Evolutionary conservation across 2,797 vertebrate genomes (phyloP).

Genomic region (Chrosomus eos): DNA sequence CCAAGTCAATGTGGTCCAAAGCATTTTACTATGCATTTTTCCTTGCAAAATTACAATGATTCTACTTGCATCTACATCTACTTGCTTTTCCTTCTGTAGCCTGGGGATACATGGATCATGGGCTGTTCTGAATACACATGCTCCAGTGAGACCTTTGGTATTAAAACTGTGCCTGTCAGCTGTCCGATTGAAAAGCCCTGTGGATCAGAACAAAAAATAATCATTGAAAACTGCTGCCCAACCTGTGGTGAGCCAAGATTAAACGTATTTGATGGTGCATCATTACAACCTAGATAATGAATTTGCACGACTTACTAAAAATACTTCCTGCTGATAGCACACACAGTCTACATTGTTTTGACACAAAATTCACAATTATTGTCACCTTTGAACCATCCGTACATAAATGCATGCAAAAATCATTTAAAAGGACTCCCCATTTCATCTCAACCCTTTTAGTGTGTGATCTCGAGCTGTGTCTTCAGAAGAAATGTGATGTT

Average conservation of each 20-base stretch:
- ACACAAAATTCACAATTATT: too few species aligned
- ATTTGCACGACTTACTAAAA: not conserved
- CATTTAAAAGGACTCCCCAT: too few species aligned
- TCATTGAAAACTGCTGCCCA: constrained; percentile 78
- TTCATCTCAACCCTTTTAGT: too few species aligned
- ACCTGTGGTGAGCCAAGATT: constrained; percentile 71
- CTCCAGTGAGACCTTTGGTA: constrained; percentile 59
- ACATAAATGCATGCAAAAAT: not conserved
- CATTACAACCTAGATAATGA: not conserved
- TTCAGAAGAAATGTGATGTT: too few species aligned
- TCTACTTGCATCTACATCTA: too few species aligned
- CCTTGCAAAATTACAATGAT: too few species aligned
- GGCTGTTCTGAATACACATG: too few species aligned
- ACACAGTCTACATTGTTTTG: not conserved
- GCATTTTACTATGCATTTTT: too few species aligned
- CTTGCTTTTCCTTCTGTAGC: constrained; percentile 67
- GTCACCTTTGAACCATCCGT: not conserved
- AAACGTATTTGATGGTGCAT: not conserved
- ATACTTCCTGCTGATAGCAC: not conserved
- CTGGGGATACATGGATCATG: constrained; percentile 68
- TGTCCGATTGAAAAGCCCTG: too few species aligned
- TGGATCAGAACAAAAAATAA: constrained; percentile 63
- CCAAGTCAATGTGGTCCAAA: too few species aligned
- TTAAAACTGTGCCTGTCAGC: constrained; percentile 26
- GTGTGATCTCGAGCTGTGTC: too few species aligned